Conservation (phyloP, 37 sponge, comb jelly and placozoan genomes). For the Oscarella lobularis region DNA sequence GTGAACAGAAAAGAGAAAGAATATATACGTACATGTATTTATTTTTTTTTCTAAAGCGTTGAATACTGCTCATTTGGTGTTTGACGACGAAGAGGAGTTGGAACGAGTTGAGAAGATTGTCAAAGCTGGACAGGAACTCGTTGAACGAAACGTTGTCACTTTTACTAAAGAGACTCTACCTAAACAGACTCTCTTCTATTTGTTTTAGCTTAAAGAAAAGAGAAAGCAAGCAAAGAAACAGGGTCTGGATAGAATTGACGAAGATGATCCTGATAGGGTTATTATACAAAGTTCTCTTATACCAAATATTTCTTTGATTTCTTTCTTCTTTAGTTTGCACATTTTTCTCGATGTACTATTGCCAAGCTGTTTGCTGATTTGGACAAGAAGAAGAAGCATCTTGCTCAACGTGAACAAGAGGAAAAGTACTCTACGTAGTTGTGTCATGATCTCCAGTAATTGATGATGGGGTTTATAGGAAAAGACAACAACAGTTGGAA, state of each 20-base stretch:
- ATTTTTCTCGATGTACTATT: slow-evolving; percentile 29
- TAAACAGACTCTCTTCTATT: background rate
- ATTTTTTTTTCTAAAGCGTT: slow-evolving; percentile 47
- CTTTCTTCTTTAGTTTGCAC: slow-evolving; percentile 24
- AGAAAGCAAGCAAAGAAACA: slow-evolving; percentile 59
- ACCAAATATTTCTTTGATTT: background rate
- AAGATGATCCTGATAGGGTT: slow-evolving; percentile 71
- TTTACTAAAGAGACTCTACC: background rate
- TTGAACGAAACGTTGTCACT: slow-evolving; percentile 12
- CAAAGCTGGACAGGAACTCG: slow-evolving; percentile 47
- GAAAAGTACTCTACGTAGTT: slow-evolving; percentile 79
- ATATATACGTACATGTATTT: too few relatives aligned
- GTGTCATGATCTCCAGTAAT: too few relatives aligned
- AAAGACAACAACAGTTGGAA: slow-evolving; percentile 34
- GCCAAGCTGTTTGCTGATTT: slow-evolving; percentile 85
- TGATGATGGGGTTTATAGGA: slow-evolving; percentile 23
- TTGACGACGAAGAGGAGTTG: slow-evolving; percentile 63
- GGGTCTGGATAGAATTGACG: slow-evolving; percentile 52
- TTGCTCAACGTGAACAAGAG: slow-evolving; percentile 55
- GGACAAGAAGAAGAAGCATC: slow-evolving; percentile 61
- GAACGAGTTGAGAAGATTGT: slow-evolving; percentile 38
- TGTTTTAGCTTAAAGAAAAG: slow-evolving; percentile 60
- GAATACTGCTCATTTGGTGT: slow-evolving; percentile 71
- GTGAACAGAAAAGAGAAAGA: too few relatives aligned
- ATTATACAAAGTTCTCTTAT: background rate